Base-by-base conservation (phyloP, 1,140 invertebrate species). In the Hermatobates lingyangjiaoensis region DNA sequence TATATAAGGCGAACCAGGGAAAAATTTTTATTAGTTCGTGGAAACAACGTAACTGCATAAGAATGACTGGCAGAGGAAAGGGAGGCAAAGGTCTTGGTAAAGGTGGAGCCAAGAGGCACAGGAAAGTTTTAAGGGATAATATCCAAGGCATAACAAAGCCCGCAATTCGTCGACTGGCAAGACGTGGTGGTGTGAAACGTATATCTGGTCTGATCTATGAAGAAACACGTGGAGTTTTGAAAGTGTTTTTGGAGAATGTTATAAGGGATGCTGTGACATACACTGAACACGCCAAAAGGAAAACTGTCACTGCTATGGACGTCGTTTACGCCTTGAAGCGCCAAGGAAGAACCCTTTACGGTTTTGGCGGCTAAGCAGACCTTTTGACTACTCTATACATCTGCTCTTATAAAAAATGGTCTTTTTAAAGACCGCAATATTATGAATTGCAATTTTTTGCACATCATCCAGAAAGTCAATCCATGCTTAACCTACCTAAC, bases 291-390 rank as follows among this genome's bases (percentile, higher is more conserved):
- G 80, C 81, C 56, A 86, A 84, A 68, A 68, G 83, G 55, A 88
- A 87, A 68, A 88, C 84, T 20, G 76, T 79, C 30, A 88, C 84
- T 10, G 82, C 83, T 48, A 88, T 88, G 83, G 83, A 89, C 62
- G 81, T 88, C 15, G 85, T 89, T 21, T 87, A 87, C 60, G 83
- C 83, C 24, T 66, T 88, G 56, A 89, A 88, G 65, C 68, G 83
- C 45, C 84, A 87, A 69, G 85, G 85, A 28, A 69, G 81, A 25
- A 78, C 75, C 26, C 59, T 78, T 0, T 79, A 78, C 60, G 76
- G 76, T 55, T 79, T 78, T 54, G 75, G 75, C 42, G 74, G 74
- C 56, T 79, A 69, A 75, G n/a, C n/a, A n/a, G n/a, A n/a, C n/a
- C n/a, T n/a, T n/a, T n/a, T n/a, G n/a, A n/a, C n/a, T n/a, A n/a